Conservation (phyloP, 2,797 vertebrate genomes). For the Urocyon cinereoargenteus region DNA sequence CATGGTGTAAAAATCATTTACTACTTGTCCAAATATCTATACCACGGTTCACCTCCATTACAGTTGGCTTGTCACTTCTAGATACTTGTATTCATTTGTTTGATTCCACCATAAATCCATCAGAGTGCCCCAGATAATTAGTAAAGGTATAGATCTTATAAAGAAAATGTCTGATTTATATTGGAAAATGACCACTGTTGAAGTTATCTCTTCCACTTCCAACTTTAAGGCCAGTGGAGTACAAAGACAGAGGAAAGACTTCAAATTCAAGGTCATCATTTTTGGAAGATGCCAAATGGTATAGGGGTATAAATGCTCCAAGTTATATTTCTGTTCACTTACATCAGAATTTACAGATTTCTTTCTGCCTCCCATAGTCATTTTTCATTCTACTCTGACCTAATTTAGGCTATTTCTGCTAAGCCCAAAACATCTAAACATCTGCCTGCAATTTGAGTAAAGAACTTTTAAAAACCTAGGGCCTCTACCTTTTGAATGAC, state of each 20-base stretch:
- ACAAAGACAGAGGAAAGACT: constrained; percentile 41
- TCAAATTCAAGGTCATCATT: constrained; percentile 54
- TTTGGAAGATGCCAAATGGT: constrained; percentile 48
- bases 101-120: constrained; percentile 15
- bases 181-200: constrained; percentile 35
- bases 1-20: constrained; percentile 33
- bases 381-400: not conserved
- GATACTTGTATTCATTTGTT: constrained; percentile 35
- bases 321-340: constrained; percentile 2
- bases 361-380: constrained; percentile 37
- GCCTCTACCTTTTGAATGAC: not conserved
- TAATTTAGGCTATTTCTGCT: constrained; percentile 26
- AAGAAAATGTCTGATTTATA: constrained; percentile 44
- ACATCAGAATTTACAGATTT: not conserved
- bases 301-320: constrained; percentile 1
- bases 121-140: constrained; percentile 15
- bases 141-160: constrained; percentile 24
- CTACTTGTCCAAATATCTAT: constrained; percentile 43
- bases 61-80: constrained; percentile 16
- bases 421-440: constrained; percentile 47
- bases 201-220: not conserved
- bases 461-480: not conserved
- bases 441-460: constrained; percentile 51
- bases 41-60: not conserved
- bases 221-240: constrained; percentile 15